These are phyloP conservation scores for Cotesia typhae DNA, from an alignment of 1,140 invertebrate genomes.

Conservation along the genomic window DNA sequence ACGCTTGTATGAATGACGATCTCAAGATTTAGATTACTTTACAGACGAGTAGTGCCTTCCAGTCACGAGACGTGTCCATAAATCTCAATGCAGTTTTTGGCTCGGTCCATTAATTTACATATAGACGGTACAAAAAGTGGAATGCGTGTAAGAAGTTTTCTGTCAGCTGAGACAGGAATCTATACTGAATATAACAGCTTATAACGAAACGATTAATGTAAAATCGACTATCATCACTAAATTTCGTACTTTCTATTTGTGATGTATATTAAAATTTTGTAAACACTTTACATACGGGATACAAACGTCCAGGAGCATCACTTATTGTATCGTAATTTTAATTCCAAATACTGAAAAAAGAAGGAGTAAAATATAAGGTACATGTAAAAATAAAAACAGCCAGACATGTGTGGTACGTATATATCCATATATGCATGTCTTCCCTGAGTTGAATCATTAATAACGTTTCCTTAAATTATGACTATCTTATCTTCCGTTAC, in stretches of 20 bases:
- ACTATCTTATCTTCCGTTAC: slow-evolving; percentile 50
- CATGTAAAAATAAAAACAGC: slow-evolving; percentile 4
- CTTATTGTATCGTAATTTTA: neutral
- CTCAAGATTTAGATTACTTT: slow-evolving; percentile 18
- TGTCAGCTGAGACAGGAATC: neutral
- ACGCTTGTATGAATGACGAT: slow-evolving; percentile 10
- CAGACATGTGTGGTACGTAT: slow-evolving; percentile 23
- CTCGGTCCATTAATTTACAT: slow-evolving; percentile 12
- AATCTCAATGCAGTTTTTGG: slow-evolving; percentile 8
- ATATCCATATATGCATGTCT: slow-evolving; percentile 18
- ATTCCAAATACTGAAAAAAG: slow-evolving; percentile 14
- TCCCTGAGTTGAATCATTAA: slow-evolving; percentile 37
- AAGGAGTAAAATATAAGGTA: neutral
- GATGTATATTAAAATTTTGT: no score
- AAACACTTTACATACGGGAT: no score
- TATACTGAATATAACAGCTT: neutral
- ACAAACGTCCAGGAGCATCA: no score
- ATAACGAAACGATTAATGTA: neutral
- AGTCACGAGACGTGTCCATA: slow-evolving; percentile 25
- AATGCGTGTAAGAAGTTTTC: slow-evolving; percentile 6
- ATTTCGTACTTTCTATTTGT: no score
- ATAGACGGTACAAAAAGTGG: slow-evolving; percentile 3
- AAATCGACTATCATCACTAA: no score
- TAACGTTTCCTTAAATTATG: slow-evolving; percentile 50
- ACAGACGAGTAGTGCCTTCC: slow-evolving; percentile 20